Conservation (phyloP, 2,888 invertebrate genomes). For the Theretra japonica region DNA sequence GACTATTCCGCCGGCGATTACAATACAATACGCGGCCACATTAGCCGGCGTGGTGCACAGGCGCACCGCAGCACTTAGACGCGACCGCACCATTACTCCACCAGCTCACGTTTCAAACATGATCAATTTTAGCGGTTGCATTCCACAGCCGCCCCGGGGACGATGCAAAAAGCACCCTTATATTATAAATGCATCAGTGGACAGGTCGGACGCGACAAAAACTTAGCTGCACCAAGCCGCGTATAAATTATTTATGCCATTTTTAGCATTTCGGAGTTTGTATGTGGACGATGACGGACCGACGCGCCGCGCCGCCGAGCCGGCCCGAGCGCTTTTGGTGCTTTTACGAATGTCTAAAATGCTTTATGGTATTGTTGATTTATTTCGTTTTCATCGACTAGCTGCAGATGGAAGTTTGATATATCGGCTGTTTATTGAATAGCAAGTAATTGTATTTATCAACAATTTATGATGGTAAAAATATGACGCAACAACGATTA, state of each 20-base stretch:
- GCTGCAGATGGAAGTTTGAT: background rate
- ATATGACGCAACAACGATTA: background rate
- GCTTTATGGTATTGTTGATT: slow-evolving; percentile 14
- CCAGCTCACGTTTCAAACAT: slow-evolving; percentile 81
- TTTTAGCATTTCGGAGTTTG: slow-evolving; percentile 83
- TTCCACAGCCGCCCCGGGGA: slow-evolving; percentile 74
- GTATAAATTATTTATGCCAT: slow-evolving; percentile 85
- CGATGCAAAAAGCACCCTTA: slow-evolving; percentile 83
- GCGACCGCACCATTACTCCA: slow-evolving; percentile 67
- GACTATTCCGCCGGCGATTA: slow-evolving; percentile 36
- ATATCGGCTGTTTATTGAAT: background rate
- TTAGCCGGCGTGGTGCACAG: background rate
- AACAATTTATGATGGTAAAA: background rate
- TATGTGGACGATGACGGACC: slow-evolving; percentile 52
- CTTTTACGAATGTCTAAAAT: slow-evolving; percentile 15
- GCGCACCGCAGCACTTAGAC: slow-evolving; percentile 48
- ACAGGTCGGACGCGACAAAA: slow-evolving; percentile 82
- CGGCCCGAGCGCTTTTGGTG: slow-evolving; percentile 12
- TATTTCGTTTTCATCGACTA: background rate
- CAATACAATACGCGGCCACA: slow-evolving; percentile 37
- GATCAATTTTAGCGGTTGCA: slow-evolving; percentile 85
- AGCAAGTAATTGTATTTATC: background rate
- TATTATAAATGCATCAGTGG: slow-evolving; percentile 85
- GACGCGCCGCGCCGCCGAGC: slow-evolving; percentile 24
- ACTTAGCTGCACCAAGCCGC: slow-evolving; percentile 73